Conservation (phyloP, 2,888 invertebrate genomes). For the Syritta pipiens region DNA sequence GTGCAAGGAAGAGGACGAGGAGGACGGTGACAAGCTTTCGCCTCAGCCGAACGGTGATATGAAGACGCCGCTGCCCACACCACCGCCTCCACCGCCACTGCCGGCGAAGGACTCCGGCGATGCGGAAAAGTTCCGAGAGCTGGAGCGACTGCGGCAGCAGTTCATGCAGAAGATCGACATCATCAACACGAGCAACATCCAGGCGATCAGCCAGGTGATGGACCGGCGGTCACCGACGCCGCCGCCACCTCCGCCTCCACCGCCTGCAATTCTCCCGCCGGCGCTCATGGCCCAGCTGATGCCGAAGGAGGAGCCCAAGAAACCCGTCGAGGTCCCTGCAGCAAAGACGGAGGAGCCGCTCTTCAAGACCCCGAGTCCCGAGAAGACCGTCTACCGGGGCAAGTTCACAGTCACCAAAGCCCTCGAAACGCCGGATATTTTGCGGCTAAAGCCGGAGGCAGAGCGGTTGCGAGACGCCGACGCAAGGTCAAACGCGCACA, state of each 20-base stretch:
- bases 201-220: constrained; percentile 70
- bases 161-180: constrained; percentile 78
- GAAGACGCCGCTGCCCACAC: constrained; percentile 45
- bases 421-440: constrained; percentile 74
- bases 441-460: constrained; percentile 74
- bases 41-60: constrained; percentile 69
- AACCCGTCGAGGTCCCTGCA: not conserved
- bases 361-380: constrained; percentile 74
- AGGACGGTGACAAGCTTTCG: constrained; percentile 80
- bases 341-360: not conserved
- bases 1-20: constrained; percentile 91
- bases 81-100: constrained; percentile 75
- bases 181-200: constrained; percentile 77
- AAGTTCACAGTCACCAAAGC: constrained; percentile 82
- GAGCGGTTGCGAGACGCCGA: constrained; percentile 74
- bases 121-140: constrained; percentile 76
- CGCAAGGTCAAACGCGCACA: constrained; percentile 81
- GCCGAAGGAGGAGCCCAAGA: constrained; percentile 64
- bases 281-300: constrained; percentile 75
- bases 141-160: constrained; percentile 76
- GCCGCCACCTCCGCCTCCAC: constrained; percentile 77
- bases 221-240: constrained; percentile 70
- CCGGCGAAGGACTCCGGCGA: constrained; percentile 74
- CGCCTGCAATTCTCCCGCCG: constrained; percentile 72
- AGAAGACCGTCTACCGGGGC: constrained; percentile 77